Conservation (phyloP, 2,113 vertebrate species). For the Platysteira castanea region DNA sequence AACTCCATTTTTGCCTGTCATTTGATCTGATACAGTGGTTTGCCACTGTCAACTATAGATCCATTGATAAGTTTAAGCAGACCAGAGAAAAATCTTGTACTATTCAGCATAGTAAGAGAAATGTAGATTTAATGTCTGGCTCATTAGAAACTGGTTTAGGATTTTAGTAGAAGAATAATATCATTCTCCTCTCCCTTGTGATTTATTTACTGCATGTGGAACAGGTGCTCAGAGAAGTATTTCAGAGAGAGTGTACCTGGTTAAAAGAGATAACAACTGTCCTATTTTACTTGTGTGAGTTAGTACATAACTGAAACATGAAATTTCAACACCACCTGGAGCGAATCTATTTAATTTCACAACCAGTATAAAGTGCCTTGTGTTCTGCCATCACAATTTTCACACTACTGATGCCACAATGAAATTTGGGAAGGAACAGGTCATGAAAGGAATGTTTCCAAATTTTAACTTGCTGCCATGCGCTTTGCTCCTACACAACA, state of each 20-base stretch:
- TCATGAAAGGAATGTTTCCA: not conserved
- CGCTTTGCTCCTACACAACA: not conserved
- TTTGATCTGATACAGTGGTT: conserved; percentile 36
- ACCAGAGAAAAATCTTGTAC: not conserved
- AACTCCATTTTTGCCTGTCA: conserved; percentile 20
- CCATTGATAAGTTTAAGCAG: not conserved
- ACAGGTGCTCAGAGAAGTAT: not conserved
- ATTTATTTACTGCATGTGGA: not conserved
- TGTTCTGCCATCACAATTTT: not conserved
- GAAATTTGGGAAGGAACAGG: not conserved
- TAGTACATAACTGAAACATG: not conserved
- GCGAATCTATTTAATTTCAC: not conserved
- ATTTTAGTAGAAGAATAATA: not conserved
- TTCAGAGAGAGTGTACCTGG: not conserved
- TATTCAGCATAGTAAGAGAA: not conserved
- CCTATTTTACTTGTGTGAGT: not conserved
- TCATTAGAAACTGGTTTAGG: not conserved
- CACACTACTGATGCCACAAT: not conserved
- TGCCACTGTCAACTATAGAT: not conserved
- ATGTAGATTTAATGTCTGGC: not conserved
- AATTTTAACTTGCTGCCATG: not conserved
- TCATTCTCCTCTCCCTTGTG: not conserved
- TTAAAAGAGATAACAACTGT: not conserved
- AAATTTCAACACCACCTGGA: not conserved
- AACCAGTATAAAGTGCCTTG: not conserved